Percentiles rank a stretch among this genome's conserved stretches.
Evolutionary conservation across 2,888 invertebrate genomes (phyloP).

Genomic region (Dioctria linearis): DNA sequence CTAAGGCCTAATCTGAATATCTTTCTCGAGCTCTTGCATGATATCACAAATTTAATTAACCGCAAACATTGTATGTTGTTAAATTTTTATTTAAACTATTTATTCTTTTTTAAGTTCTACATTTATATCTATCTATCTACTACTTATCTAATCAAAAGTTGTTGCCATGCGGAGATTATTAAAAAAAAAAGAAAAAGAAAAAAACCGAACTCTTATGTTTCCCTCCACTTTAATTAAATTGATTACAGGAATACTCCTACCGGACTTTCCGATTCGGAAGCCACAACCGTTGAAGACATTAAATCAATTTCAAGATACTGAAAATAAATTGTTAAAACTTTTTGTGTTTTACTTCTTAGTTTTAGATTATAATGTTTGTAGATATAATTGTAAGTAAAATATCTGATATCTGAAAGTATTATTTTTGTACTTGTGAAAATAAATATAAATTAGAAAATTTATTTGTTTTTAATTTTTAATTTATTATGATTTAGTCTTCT

Average conservation of each 20-base stretch:
- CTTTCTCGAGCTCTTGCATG: not conserved
- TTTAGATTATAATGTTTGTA: not conserved
- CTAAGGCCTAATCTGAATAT: not conserved
- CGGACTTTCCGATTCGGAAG: constrained; percentile 64
- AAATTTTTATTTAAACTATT: not conserved
- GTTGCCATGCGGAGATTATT: no score
- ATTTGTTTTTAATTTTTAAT: no score
- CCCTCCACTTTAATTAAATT: constrained; percentile 57
- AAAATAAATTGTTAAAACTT: constrained; percentile 32
- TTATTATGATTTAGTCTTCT: no score
- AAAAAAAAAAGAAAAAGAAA: not conserved
- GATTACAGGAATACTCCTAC: constrained; percentile 63
- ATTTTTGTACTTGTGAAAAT: constrained; percentile 44
- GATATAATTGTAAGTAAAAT: not conserved
- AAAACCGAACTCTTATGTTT: constrained; percentile 35
- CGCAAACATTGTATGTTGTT: not conserved
- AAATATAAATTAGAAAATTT: not conserved
- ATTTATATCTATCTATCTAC: constrained; percentile 33
- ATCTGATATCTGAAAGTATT: constrained; percentile 36
- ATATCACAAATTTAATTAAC: not conserved
- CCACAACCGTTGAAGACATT: constrained; percentile 63
- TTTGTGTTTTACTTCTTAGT: constrained; percentile 35
- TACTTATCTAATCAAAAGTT: constrained; percentile 40
- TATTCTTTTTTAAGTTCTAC: constrained; percentile 35
- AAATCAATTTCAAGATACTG: constrained; percentile 26